These are phyloP conservation scores for Coelinius sp. DNA, from an alignment of 2,888 invertebrate species.

Conservation along the genomic window DNA sequence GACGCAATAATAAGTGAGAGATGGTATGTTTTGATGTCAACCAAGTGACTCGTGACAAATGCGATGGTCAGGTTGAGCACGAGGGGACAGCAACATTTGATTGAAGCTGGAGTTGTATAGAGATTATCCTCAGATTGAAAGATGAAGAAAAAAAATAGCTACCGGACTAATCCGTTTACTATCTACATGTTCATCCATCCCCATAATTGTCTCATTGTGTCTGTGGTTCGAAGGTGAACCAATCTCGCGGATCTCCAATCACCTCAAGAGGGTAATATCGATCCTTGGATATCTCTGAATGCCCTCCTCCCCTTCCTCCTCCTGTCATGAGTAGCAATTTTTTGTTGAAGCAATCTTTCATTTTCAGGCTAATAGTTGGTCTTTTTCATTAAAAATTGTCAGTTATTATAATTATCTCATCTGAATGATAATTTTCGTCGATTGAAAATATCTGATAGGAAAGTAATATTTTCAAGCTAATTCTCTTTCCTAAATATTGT, in stretches of 20 bases:
- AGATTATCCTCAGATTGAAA: not conserved
- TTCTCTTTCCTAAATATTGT: not conserved
- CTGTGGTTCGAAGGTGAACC: constrained; percentile 12
- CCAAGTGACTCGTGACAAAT: constrained; percentile 30
- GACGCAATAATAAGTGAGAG: constrained; percentile 14
- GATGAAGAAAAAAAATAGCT: constrained; percentile 39
- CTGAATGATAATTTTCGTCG: no score
- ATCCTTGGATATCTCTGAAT: constrained; percentile 32
- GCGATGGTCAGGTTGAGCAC: constrained; percentile 20
- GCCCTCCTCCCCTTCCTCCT: no score
- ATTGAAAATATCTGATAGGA: no score
- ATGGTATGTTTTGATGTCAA: constrained; percentile 16
- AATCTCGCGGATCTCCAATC: constrained; percentile 15
- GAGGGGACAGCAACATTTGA: constrained; percentile 16
- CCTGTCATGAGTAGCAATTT: constrained; percentile 31
- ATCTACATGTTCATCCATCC: constrained; percentile 61
- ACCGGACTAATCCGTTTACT: constrained; percentile 62
- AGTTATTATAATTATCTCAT: no score
- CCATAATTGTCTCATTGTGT: constrained; percentile 66
- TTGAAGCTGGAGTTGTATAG: constrained; percentile 18
- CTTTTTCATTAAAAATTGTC: not conserved
- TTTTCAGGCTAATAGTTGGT: not conserved
- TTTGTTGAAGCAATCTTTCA: not conserved
- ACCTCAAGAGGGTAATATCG: constrained; percentile 2
- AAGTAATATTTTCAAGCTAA: not conserved